A percentile compares a stretch with the other conserved stretches of the same genome.
These are phyloP conservation scores for Agapostemon virescens DNA, from an alignment of 2,888 invertebrate genomes.

Conservation along the genomic window DNA sequence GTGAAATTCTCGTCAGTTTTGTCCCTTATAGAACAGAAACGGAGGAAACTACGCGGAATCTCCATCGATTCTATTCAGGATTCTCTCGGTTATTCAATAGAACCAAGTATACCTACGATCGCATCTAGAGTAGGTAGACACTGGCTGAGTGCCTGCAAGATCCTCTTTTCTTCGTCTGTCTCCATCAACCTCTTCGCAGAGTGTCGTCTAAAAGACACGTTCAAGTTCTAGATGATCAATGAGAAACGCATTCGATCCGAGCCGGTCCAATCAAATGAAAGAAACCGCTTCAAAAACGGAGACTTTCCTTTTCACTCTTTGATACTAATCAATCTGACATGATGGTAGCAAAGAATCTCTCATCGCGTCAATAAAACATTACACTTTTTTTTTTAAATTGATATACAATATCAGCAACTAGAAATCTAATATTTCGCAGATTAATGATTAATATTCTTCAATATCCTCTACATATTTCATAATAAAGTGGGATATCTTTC, in stretches of 20 bases:
- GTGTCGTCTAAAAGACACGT: slow-evolving; percentile 5
- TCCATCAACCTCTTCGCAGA: not conserved
- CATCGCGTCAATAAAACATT: not conserved
- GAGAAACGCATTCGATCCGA: slow-evolving; percentile 1
- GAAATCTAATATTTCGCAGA: not conserved
- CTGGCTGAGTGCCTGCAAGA: slow-evolving; percentile 8
- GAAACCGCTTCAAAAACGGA: not conserved
- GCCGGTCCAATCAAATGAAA: not conserved
- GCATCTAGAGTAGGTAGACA: slow-evolving; percentile 7
- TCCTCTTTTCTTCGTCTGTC: slow-evolving; percentile 8
- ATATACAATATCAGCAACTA: not conserved
- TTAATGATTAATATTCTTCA: not conserved
- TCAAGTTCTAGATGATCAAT: not conserved
- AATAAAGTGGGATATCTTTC: not conserved
- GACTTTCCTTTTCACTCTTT: not conserved
- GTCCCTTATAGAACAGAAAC: not conserved
- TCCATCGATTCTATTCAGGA: slow-evolving; percentile 14
- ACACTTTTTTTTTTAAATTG: not conserved
- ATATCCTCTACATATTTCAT: not conserved
- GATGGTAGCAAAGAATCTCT: not conserved
- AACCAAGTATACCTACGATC: slow-evolving; percentile 2
- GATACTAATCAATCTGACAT: not conserved
- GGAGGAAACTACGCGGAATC: slow-evolving; percentile 4
- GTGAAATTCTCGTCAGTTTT: not conserved
- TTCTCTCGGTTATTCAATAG: slow-evolving; percentile 13